Evolutionary conservation across 2,888 invertebrate species (phyloP).

Genomic region (Criorhina ranunculi): DNA sequence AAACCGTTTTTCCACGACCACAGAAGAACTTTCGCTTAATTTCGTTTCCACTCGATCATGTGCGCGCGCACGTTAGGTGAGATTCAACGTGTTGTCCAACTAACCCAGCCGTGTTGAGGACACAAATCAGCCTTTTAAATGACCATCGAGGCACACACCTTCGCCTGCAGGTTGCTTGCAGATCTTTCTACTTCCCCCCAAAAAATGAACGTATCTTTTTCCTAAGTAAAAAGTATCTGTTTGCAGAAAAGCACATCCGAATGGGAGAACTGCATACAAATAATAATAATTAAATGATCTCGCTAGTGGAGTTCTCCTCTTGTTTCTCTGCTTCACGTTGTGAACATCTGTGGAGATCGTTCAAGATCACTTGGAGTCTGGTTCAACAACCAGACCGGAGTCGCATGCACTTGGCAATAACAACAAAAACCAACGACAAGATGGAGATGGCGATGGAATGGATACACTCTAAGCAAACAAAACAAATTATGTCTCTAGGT

Average conservation of each 20-base stretch:
- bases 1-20: conserved; percentile 46
- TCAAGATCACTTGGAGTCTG: conserved; percentile 36
- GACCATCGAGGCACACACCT: conserved; percentile 54
- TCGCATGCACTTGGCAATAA: conserved; percentile 8
- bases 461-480: conserved; percentile 47
- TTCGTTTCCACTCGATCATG: conserved; percentile 20
- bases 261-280: conserved; percentile 35
- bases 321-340: not conserved
- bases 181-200: not conserved
- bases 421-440: not conserved
- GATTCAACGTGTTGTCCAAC: conserved; percentile 37
- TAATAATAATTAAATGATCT: conserved; percentile 40
- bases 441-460: conserved; percentile 1
- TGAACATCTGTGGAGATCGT: conserved; percentile 45
- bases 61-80: conserved; percentile 27
- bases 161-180: conserved; percentile 47
- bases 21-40: conserved; percentile 55
- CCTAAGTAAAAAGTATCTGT: conserved; percentile 4
- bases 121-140: conserved; percentile 51
- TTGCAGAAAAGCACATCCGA: conserved; percentile 16
- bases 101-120: conserved; percentile 30
- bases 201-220: conserved; percentile 9
- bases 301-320: conserved; percentile 4
- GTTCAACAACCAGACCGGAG: conserved; percentile 42
- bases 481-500: conserved; percentile 59